phyloP scores from a whole-genome alignment of 2,113 vertebrate species.

The Ariopsis seemanni region DNA sequence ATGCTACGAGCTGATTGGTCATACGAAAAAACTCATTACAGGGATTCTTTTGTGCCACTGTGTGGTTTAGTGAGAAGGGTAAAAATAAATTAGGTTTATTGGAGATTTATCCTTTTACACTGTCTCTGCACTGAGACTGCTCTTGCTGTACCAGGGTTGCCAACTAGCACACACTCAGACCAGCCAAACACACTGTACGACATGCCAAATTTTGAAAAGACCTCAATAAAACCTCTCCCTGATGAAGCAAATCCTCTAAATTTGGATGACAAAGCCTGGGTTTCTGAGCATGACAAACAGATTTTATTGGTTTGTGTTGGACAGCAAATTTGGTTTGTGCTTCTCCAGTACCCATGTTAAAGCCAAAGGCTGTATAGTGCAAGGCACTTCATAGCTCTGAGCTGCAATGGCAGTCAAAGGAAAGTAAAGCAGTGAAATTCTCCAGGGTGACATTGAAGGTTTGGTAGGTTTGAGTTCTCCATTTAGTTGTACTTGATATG shows the following conservation, averaged over 20 bases:
- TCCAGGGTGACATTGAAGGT: background rate
- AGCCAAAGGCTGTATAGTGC: background rate
- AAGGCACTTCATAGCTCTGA: background rate
- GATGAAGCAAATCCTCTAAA: background rate
- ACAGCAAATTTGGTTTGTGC: background rate
- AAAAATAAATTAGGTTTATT: constrained; percentile 22
- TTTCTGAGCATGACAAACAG: background rate
- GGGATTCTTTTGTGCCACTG: constrained; percentile 28
- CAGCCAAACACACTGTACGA: background rate
- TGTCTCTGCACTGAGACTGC: constrained; percentile 5
- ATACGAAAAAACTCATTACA: constrained; percentile 29
- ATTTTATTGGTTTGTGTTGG: background rate
- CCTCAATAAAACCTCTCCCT: background rate
- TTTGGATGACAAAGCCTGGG: background rate
- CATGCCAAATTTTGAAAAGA: background rate
- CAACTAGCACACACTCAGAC: background rate
- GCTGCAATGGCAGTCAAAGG: background rate
- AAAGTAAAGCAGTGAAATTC: background rate
- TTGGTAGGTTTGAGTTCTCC: background rate
- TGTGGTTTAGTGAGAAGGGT: constrained; percentile 17
- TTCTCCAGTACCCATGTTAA: background rate
- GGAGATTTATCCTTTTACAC: constrained; percentile 13
- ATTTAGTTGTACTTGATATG: too few species aligned
- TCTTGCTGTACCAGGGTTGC: background rate
- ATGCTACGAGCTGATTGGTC: constrained; percentile 38